These are phyloP conservation scores for Synanthedon vespiformis DNA, from an alignment of 2,888 invertebrate genomes.

Conservation along the genomic window DNA sequence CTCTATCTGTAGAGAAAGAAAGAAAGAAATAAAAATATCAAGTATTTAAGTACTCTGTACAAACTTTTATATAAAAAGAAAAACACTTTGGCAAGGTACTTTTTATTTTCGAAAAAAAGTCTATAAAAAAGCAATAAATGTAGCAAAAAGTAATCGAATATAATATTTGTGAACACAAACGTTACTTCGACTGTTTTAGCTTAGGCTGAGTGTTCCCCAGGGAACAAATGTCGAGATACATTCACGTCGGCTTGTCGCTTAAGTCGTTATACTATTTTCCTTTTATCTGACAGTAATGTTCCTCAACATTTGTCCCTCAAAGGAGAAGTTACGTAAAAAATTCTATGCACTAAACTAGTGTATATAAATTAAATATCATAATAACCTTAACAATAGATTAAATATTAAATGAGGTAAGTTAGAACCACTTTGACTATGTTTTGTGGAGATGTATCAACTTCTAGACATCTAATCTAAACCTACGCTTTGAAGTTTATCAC, in stretches of 20 bases:
- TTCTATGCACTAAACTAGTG: constrained; percentile 25
- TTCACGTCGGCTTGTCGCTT: no score
- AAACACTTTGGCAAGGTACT: constrained; percentile 57
- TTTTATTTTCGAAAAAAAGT: constrained; percentile 4
- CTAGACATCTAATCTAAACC: constrained; percentile 17
- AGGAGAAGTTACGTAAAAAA: constrained; percentile 12
- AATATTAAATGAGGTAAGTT: constrained; percentile 66
- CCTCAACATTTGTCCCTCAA: no score
- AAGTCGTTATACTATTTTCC: no score
- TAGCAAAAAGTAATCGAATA: constrained; percentile 4
- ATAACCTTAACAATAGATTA: constrained; percentile 46
- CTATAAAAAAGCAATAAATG: constrained; percentile 2
- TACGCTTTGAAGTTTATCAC: not conserved
- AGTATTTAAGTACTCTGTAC: constrained; percentile 34
- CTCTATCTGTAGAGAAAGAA: constrained; percentile 5
- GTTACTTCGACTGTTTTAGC: not conserved
- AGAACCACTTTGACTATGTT: constrained; percentile 62
- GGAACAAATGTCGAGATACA: no score
- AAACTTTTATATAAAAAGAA: constrained; percentile 3
- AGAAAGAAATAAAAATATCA: constrained; percentile 17
- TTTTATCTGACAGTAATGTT: not conserved
- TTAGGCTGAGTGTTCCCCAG: not conserved
- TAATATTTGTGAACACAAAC: constrained; percentile 8
- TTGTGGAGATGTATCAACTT: constrained; percentile 26
- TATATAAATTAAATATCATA: constrained; percentile 43